Evolutionary conservation across 2,113 vertebrate species (phyloP).

Genomic region (Hemiscyllium ocellatum): DNA sequence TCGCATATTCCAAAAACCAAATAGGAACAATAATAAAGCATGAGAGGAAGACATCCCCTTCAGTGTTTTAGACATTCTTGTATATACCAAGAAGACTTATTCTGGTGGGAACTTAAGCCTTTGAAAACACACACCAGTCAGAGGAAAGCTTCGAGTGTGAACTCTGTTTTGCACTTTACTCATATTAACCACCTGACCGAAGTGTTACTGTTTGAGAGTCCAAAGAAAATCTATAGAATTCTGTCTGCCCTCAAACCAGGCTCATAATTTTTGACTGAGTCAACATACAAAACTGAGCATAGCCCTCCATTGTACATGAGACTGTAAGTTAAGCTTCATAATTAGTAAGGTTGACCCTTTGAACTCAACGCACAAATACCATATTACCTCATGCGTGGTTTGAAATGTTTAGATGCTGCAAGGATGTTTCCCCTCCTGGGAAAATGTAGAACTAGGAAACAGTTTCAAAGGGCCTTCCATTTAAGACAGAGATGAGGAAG

Average conservation of each 20-base stretch:
- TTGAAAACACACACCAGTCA: not conserved
- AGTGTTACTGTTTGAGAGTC: not conserved
- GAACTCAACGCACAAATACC: not conserved
- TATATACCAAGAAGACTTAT: not conserved
- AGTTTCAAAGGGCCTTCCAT: not conserved
- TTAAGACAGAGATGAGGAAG: not conserved
- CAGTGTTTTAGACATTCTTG: not conserved
- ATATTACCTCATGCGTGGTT: not conserved
- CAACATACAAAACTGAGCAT: not conserved
- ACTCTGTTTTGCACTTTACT: not conserved
- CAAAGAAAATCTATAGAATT: not conserved
- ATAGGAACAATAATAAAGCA: not conserved
- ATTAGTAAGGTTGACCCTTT: not conserved
- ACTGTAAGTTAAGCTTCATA: not conserved
- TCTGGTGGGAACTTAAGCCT: not conserved
- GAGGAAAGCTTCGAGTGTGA: not conserved
- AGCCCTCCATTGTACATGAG: not conserved
- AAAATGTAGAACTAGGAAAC: not conserved
- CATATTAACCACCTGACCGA: not conserved
- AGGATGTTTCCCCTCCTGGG: not conserved
- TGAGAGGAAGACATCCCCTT: not conserved
- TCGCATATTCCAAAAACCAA: too few species aligned
- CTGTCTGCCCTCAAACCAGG: not conserved
- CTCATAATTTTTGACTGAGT: not conserved
- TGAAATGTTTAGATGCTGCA: not conserved